Conservation (phyloP, 2,113 vertebrate genomes). For the Rostratula benghalensis region DNA sequence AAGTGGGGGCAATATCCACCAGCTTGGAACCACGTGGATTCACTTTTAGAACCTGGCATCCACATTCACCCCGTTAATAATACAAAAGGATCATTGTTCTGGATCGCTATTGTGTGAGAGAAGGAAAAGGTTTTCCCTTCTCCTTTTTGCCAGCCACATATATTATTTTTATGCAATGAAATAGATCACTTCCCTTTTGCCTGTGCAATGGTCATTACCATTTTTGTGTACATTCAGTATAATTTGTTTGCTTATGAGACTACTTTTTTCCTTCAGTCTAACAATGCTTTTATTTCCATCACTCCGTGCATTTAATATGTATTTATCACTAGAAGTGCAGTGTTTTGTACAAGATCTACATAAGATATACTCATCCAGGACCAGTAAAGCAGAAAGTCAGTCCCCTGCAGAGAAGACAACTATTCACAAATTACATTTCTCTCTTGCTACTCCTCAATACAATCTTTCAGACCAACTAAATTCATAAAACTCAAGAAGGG, state of each 20-base stretch:
- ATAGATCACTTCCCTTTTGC: conserved; percentile 31
- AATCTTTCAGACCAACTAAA: not conserved
- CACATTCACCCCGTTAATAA: not conserved
- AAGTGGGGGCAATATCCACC: not conserved
- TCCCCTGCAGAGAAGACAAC: not conserved
- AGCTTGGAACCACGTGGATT: not conserved
- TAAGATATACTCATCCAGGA: not conserved
- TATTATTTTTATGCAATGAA: conserved; percentile 17
- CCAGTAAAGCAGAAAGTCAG: not conserved
- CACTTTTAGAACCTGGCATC: not conserved
- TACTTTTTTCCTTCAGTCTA: conserved; percentile 2
- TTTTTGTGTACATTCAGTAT: conserved; percentile 27
- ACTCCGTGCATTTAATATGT: not conserved
- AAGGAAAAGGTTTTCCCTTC: not conserved
- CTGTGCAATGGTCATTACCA: not conserved
- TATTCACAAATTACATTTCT: not conserved
- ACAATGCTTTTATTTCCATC: not conserved
- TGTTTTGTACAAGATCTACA: not conserved
- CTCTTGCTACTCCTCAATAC: not conserved
- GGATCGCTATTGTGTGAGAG: not conserved
- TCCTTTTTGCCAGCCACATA: not conserved
- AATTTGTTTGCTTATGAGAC: conserved; percentile 21
- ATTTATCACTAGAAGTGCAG: not conserved
- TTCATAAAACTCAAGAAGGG: not conserved
- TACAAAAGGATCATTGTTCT: not conserved